Evolutionary conservation across 2,888 invertebrate genomes (phyloP).

Genomic region (Melolontha melolontha): DNA sequence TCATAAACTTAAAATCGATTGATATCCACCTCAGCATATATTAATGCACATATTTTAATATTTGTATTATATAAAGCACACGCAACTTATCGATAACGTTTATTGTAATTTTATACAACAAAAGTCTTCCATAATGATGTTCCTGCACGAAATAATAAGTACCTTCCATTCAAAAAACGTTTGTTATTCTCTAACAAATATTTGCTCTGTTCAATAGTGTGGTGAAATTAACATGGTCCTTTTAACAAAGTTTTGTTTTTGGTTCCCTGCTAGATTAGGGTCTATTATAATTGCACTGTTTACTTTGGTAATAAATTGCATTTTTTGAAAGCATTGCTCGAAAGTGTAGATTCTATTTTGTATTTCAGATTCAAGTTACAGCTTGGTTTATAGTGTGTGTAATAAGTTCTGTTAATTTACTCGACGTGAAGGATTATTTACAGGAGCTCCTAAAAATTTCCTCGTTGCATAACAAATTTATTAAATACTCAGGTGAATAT

Average conservation of each 20-base stretch:
- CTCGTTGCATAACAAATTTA: slow-evolving; percentile 23
- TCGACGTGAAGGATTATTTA: neutral
- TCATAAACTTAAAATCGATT: too few species aligned
- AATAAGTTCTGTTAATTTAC: slow-evolving; percentile 23
- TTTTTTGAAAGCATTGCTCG: neutral
- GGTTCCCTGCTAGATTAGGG: slow-evolving; percentile 35
- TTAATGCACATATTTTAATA: too few species aligned
- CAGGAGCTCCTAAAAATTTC: neutral
- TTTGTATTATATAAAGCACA: too few species aligned
- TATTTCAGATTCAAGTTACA: slow-evolving; percentile 27
- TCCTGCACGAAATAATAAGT: too few species aligned
- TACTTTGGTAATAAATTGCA: slow-evolving; percentile 27
- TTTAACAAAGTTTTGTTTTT: slow-evolving; percentile 35
- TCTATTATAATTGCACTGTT: slow-evolving; percentile 30
- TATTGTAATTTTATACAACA: too few species aligned
- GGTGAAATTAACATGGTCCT: slow-evolving; percentile 13
- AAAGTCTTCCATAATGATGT: too few species aligned
- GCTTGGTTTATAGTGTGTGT: slow-evolving; percentile 34
- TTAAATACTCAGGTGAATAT: slow-evolving; percentile 26
- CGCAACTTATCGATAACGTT: too few species aligned
- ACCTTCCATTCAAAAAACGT: too few species aligned
- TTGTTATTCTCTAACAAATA: too few species aligned
- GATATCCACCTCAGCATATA: too few species aligned
- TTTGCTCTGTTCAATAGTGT: too few species aligned
- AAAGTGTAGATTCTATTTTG: neutral